These are phyloP conservation scores for Ameiurus melas DNA, from an alignment of 2,113 vertebrate species.

Conservation along the genomic window DNA sequence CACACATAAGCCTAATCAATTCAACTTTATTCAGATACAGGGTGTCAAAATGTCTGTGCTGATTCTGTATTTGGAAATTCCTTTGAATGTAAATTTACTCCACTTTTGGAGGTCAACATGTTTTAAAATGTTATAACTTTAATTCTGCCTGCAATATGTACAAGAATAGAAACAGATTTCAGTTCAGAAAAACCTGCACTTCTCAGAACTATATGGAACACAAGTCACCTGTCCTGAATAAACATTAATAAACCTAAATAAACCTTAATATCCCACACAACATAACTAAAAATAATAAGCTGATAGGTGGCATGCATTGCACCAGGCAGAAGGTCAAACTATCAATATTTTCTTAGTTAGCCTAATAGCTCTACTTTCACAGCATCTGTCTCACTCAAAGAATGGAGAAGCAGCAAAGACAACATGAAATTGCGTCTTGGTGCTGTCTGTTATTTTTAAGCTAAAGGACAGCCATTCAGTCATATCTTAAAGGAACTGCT, in stretches of 20 bases:
- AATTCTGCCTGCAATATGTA: background rate
- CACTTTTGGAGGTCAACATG: background rate
- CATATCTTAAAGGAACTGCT: background rate
- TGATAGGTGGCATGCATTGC: background rate
- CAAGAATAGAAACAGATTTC: background rate
- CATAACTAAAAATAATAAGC: background rate
- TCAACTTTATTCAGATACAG: background rate
- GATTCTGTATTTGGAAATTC: background rate
- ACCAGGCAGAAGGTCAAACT: background rate
- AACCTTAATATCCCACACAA: background rate
- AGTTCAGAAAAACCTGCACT: background rate
- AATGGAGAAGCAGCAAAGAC: background rate
- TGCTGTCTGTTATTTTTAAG: background rate
- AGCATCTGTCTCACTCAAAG: background rate
- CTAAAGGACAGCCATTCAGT: background rate
- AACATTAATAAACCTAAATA: background rate
- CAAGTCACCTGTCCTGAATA: background rate
- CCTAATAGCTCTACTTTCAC: background rate
- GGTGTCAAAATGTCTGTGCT: background rate
- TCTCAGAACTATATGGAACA: background rate
- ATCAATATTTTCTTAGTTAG: background rate
- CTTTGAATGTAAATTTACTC: background rate
- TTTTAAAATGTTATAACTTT: background rate
- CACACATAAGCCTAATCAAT: background rate
- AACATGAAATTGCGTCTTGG: background rate